These are phyloP conservation scores for Trissoscelio sp. DNA, from an alignment of 2,888 invertebrate species.

Conservation along the genomic window DNA sequence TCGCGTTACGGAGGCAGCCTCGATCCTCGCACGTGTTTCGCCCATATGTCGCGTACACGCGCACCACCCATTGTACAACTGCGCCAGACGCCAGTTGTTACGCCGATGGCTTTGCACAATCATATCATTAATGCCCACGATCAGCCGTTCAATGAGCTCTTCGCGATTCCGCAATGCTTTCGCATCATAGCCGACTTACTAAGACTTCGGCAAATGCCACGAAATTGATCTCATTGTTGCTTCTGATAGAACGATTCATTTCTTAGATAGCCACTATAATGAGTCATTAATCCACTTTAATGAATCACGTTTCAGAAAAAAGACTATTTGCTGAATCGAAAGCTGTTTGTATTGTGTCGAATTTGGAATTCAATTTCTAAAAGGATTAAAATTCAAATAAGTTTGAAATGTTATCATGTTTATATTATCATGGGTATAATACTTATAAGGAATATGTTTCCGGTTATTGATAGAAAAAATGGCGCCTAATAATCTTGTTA, in stretches of 20 bases:
- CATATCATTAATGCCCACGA: conserved; percentile 51
- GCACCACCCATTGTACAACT: conserved; percentile 50
- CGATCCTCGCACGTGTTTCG: conserved; percentile 48
- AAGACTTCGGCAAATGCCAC: conserved; percentile 21
- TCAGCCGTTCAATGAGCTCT: conserved; percentile 22
- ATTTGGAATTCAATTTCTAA: not conserved
- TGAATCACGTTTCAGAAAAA: not conserved
- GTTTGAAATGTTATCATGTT: not conserved
- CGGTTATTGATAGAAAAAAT: too few relatives aligned
- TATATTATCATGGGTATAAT: too few relatives aligned
- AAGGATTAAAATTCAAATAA: not conserved
- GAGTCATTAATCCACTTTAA: conserved; percentile 10
- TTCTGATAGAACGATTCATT: conserved; percentile 28
- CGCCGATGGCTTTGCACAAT: conserved; percentile 43
- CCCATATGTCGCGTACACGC: conserved; percentile 57
- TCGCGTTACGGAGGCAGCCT: not conserved
- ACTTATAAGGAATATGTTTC: too few relatives aligned
- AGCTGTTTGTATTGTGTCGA: not conserved
- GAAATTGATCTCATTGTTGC: conserved; percentile 32
- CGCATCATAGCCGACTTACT: conserved; percentile 21
- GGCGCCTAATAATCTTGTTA: too few relatives aligned
- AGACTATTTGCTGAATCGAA: not conserved
- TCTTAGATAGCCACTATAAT: conserved; percentile 6
- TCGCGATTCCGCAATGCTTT: conserved; percentile 15
- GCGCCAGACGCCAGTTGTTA: conserved; percentile 59